A percentile compares a stretch with the other conserved stretches of the same genome.
These are phyloP conservation scores for Zaprionus africanus DNA, from an alignment of 1,140 invertebrate species.

Conservation along the genomic window DNA sequence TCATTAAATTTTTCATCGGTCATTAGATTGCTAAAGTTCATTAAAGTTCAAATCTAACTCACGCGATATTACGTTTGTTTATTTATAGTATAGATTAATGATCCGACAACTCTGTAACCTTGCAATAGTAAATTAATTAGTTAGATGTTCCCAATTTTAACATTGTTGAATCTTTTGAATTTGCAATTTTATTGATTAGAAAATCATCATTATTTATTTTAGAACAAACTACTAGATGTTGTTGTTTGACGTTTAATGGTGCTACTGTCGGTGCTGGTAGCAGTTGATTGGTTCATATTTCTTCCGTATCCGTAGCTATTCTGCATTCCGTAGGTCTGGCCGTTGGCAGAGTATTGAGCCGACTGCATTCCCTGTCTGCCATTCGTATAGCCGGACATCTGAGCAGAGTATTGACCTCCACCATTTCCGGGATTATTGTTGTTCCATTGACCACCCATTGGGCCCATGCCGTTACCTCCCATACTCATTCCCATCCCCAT, in stretches of 20 bases:
- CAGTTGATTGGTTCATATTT: not conserved
- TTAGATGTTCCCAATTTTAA: not conserved
- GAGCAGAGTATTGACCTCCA: conserved; percentile 15
- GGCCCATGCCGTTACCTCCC: conserved; percentile 13
- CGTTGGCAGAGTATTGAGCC: conserved; percentile 27
- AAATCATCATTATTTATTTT: not conserved
- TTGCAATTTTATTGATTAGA: not conserved
- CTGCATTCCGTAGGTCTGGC: conserved; percentile 14
- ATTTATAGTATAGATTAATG: not conserved
- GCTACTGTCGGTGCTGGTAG: not conserved
- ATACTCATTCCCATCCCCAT: not conserved
- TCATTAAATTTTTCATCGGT: not conserved
- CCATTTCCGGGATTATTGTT: conserved; percentile 17
- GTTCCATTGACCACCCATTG: conserved; percentile 14
- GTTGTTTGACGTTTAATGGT: not conserved
- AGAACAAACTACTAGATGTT: not conserved
- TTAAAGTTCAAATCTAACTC: not conserved
- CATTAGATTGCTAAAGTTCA: conserved; percentile 3
- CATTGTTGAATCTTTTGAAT: not conserved
- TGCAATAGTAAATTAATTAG: not conserved
- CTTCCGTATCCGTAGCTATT: conserved; percentile 1
- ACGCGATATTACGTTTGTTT: not conserved
- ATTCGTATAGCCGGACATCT: conserved; percentile 17
- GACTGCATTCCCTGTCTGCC: conserved; percentile 18
- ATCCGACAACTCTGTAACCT: not conserved